phyloP scores from a whole-genome alignment of 2,113 vertebrate genomes.

The Theropithecus gelada region DNA sequence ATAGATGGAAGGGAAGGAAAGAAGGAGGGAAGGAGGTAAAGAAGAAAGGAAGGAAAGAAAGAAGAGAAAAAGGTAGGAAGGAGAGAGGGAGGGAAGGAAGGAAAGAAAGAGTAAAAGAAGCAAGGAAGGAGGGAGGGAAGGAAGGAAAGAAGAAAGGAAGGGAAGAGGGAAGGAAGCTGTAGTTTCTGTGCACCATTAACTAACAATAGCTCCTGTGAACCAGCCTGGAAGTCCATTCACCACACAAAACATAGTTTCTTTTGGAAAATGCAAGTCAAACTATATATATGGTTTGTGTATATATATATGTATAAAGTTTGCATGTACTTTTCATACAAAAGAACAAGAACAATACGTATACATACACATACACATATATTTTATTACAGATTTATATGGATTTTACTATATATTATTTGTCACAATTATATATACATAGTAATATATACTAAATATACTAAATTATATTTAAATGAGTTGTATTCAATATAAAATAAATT shows the following conservation, averaged over 20 bases:
- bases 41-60: neutral
- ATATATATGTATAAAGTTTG: neutral
- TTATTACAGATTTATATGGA: neutral
- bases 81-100: neutral
- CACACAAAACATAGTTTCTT: fast-evolving
- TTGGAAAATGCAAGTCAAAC: neutral
- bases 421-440: neutral
- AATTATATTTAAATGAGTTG: neutral
- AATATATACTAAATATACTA: neutral
- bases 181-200: no score
- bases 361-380: neutral
- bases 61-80: no score
- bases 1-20: no score
- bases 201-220: fast-evolving
- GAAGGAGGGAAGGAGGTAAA: no score
- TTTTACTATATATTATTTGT: no score
- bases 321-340: neutral
- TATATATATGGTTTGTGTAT: no score
- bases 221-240: neutral
- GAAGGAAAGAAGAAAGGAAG: neutral
- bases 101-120: neutral
- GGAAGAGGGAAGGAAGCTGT: neutral
- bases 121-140: no score
- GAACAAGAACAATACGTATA: neutral
- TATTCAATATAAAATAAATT: neutral